Base-by-base conservation (phyloP, 2,888 invertebrate species). In the Lasioglossum malachurum region DNA sequence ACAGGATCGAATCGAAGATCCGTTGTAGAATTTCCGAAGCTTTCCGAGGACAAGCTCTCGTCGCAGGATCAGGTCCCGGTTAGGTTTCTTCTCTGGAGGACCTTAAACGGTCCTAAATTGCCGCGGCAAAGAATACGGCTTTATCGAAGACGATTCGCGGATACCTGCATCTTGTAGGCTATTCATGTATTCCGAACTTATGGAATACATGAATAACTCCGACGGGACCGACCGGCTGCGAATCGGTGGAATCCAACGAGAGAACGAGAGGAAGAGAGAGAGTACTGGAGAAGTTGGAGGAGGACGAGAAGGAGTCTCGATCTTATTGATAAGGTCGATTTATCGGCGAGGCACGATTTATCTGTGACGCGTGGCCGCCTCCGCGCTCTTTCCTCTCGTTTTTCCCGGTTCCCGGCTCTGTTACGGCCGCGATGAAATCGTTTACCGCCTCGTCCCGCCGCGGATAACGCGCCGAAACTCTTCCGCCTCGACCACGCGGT, bases 191-290 rank as follows among this genome's bases (percentile, higher is more conserved):
- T 91, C 91, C 91, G 76, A 78, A 91, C 80, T 83, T 92, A 80
- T 86, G 91, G 91, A 91, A 91, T 92, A 91, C 87, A 89, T 91
- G 91, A 92, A 91, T 92, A 92, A 89, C 78, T 92, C 86, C 49
- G 73, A 31, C 75, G 80, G 78, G 72, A 64, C 74, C 87, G 76
- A 69, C 38, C 53, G 41, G 49, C 72, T 78, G 69, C 71, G 75
- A 81, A 57, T 44, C 53, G 81, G 53, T 75, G 72, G 72, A 78
- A 60, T 69, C 38, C 71, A 31, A 38, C 35, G 84, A 73, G 44
- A n/a, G 67, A 60, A 53, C 31, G 60, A 82, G 75, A 78, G 84
- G 46, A 41, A 80, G 74, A 78, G 75, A 44, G 75, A 41, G 73
- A 38, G 60, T 14, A 27, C n/a, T 2, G 16, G 27, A 60, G 27